Evolutionary conservation across 2,888 invertebrate species (phyloP), one percentile per base, ranked within the genome.

Genomic region (Sicus ferrugineus): DNA sequence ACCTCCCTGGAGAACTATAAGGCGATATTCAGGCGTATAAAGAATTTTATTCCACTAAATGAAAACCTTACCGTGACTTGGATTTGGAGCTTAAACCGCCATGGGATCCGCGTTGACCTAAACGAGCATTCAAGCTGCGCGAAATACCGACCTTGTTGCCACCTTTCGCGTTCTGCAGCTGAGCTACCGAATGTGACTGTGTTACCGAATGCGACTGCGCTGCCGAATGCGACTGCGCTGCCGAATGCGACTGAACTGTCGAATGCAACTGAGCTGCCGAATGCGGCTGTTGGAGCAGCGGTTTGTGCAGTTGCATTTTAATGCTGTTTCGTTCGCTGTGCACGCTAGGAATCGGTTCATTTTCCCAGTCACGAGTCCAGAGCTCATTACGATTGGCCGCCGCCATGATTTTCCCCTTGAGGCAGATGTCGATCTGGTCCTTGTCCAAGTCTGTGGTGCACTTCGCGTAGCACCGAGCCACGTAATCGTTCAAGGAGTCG

Each of bases 321-420:
- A 81, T 75, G 74, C 87, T 89, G 85, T 91, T 90, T 46, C 92
- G 88, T 83, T 93, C 93, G 83, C 93, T 93, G 80, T 93, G 90
- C 67, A 93, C 92, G 84, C 92, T 93, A 52, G 98, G 98, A 76
- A 98, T 89, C 34, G 97, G 94, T 84, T 98, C 98, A 73, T 90
- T 91, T 77, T 93, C 92, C 99, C 99, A 99, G 87, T 98, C 95
- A 81, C 95, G 93, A 1, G 92, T 91, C 90, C 93, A 93, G 56
- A 96, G 89, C 75, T 93, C 93, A 73, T 95, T 95, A 78, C 93
- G 92, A 80, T 93, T 93, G 59, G 96, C 94, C 19, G 97, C 94
- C 69, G 93, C 91, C 66, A 95, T 96, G 73, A 98, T 93, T 86
- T 97, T 94, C 48, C 96, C 96, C 85, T 97, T 97, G 69, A 99